Evolutionary conservation across 2,888 invertebrate species (phyloP).

Genomic region (Tortrix viridana): DNA sequence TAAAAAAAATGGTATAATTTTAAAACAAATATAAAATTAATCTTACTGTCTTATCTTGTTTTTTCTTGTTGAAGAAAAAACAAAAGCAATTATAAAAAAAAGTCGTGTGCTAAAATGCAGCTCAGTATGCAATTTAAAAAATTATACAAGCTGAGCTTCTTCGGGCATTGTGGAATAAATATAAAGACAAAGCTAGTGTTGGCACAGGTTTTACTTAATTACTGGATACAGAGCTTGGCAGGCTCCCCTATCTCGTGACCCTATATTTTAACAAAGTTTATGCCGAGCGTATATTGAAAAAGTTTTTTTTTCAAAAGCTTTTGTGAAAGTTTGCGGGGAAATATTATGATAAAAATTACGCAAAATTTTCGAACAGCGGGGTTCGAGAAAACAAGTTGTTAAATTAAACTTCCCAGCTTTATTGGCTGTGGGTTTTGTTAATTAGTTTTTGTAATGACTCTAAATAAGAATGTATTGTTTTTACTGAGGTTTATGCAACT

Average conservation of each 20-base stretch:
- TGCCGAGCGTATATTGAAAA: conserved; percentile 31
- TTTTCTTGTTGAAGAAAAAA: no score
- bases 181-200: conserved; percentile 1
- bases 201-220: conserved; percentile 20
- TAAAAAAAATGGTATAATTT: no score
- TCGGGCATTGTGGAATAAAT: neutral
- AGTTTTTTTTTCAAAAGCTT: conserved; percentile 29
- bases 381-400: no score
- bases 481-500: neutral
- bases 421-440: no score
- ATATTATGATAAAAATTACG: conserved; percentile 5
- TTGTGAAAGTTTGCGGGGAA: conserved; percentile 11
- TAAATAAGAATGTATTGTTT: no score
- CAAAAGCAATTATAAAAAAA: no score
- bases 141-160: no score
- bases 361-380: neutral
- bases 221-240: conserved; percentile 7
- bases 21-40: no score
- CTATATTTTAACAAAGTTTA: conserved; percentile 13
- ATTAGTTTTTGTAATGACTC: no score
- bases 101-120: no score
- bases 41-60: no score
- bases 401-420: no score
- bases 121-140: neutral
- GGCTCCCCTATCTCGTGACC: neutral